A percentile compares a stretch with the other conserved stretches of the same genome.
phyloP scores from a whole-genome alignment of 2,888 invertebrate species.

The Cryptocheilus praepositus region DNA sequence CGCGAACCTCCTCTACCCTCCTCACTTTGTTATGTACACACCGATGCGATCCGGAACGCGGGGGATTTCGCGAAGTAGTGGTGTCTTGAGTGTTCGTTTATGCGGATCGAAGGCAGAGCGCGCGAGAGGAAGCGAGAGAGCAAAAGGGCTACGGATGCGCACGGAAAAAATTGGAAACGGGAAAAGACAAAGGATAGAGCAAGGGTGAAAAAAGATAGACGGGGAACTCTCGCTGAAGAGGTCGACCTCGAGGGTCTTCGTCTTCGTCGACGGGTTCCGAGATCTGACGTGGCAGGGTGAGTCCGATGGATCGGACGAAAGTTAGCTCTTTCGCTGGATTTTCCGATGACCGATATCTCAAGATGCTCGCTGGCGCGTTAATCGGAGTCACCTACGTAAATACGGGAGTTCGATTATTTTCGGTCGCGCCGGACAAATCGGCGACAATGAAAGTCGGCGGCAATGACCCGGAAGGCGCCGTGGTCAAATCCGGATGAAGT shows the following conservation, averaged over 20 bases:
- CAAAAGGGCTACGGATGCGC: neutral
- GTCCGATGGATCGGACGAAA: no score
- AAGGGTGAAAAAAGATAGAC: neutral
- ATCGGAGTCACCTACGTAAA: no score
- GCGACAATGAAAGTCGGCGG: no score
- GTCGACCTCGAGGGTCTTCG: neutral
- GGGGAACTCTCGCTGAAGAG: neutral
- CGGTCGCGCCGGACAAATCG: no score
- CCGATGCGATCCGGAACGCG: slow-evolving; percentile 41
- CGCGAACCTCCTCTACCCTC: neutral
- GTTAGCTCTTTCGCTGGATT: no score
- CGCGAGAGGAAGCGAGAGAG: slow-evolving; percentile 7
- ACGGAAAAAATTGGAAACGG: neutral
- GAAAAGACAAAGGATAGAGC: neutral
- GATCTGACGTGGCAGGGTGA: neutral
- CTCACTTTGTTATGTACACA: slow-evolving; percentile 31
- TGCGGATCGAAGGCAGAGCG: slow-evolving; percentile 16
- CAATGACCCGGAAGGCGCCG: no score
- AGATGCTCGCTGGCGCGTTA: no score
- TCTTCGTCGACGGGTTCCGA: neutral
- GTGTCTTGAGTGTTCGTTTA: slow-evolving; percentile 38
- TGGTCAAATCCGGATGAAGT: no score
- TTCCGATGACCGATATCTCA: no score
- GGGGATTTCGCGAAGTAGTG: slow-evolving; percentile 33
- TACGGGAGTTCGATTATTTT: no score